phyloP scores from a whole-genome alignment of 2,113 vertebrate species.

The Zosterops lateralis region DNA sequence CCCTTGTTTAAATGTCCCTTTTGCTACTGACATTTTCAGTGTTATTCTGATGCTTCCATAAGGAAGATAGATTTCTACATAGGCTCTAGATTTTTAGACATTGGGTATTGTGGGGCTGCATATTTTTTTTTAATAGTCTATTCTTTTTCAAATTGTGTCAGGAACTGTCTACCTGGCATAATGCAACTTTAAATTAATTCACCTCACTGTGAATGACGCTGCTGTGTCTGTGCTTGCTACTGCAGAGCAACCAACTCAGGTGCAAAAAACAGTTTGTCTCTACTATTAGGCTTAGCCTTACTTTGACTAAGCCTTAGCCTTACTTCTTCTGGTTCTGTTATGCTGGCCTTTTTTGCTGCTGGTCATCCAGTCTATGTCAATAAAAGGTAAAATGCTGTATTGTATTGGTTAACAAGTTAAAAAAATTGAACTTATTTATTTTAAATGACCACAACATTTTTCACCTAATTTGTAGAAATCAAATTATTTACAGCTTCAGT shows the following conservation, averaged over 20 bases:
- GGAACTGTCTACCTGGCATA: neutral
- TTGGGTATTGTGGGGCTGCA: neutral
- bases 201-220: neutral
- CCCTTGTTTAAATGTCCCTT: neutral
- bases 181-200: neutral
- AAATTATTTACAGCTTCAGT: neutral
- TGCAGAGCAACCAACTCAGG: neutral
- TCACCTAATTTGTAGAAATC: neutral
- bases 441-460: neutral
- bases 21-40: neutral
- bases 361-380: neutral
- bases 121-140: neutral
- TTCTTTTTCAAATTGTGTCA: neutral
- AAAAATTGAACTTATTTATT: neutral
- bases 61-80: neutral
- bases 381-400: neutral
- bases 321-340: neutral
- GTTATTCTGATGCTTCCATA: neutral
- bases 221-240: neutral
- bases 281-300: neutral
- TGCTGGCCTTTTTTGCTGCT: neutral
- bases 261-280: neutral
- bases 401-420: neutral
- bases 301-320: neutral
- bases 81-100: neutral